phyloP scores from a whole-genome alignment of 2,797 vertebrate genomes.

The Sebastes kiyomatsui region DNA sequence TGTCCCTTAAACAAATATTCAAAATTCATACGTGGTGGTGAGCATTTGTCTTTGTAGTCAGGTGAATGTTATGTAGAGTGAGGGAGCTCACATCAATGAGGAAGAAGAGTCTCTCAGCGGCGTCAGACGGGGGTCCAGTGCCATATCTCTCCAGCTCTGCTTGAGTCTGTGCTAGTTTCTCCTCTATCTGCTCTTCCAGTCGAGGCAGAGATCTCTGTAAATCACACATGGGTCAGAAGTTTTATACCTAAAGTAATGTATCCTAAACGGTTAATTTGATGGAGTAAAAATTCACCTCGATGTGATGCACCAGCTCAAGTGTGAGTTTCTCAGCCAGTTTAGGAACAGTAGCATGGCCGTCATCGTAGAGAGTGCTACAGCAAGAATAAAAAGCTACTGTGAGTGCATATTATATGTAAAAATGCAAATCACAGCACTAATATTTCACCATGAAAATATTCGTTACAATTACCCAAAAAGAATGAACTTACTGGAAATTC shows the following conservation, averaged over 20 bases:
- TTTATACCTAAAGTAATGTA: not conserved
- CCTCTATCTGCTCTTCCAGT: conserved; percentile 84
- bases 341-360: conserved; percentile 85
- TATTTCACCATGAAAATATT: not conserved
- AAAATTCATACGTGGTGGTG: not conserved
- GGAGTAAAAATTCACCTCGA: conserved; percentile 75
- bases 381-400: not conserved
- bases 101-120: conserved; percentile 62
- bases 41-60: not conserved
- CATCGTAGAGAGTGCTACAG: conserved; percentile 79
- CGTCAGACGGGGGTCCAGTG: conserved; percentile 68
- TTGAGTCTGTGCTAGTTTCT: conserved; percentile 76
- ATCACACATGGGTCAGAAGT: not conserved
- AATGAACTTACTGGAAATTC: conserved; percentile 55
- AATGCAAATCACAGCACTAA: not conserved
- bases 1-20: too few relatives aligned
- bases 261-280: not conserved
- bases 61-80: not conserved
- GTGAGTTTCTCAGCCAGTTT: conserved; percentile 88
- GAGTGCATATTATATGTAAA: not conserved
- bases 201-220: conserved; percentile 73
- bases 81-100: conserved; percentile 74
- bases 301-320: conserved; percentile 87
- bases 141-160: conserved; percentile 81
- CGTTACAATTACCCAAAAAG: not conserved